Conservation (phyloP, 1,140 invertebrate species). For the Drosophila parabipectinata region DNA sequence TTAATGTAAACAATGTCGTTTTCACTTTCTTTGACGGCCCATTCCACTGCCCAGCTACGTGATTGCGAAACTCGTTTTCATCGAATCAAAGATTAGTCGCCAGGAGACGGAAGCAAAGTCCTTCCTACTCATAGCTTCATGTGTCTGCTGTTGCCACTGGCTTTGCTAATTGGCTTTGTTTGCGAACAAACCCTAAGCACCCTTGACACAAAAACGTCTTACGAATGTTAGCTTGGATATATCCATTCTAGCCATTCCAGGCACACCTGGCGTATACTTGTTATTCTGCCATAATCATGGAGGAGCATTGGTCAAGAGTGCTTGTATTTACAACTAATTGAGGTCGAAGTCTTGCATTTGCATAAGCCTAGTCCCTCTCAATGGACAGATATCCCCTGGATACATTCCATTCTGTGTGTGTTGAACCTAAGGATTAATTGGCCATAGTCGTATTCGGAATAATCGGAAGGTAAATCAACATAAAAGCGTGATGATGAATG, state of each 20-base stretch:
- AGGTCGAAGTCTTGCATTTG: slow-evolving; percentile 40
- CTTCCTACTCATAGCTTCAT: slow-evolving; percentile 22
- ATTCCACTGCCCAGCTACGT: slow-evolving; percentile 37
- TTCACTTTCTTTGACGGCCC: background rate
- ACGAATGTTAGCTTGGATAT: slow-evolving; percentile 9
- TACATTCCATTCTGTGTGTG: slow-evolving; percentile 11
- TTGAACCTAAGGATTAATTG: slow-evolving; percentile 42
- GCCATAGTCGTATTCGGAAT: background rate
- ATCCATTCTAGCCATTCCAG: slow-evolving; percentile 1
- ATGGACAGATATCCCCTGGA: slow-evolving; percentile 9
- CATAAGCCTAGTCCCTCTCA: slow-evolving; percentile 14
- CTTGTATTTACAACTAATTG: slow-evolving; percentile 64
- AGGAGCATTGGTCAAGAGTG: slow-evolving; percentile 26
- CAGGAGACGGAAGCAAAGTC: slow-evolving; percentile 15
- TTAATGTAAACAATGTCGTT: background rate
- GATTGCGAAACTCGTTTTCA: slow-evolving; percentile 34
- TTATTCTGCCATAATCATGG: slow-evolving; percentile 51
- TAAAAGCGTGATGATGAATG: slow-evolving; percentile 6
- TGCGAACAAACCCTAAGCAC: slow-evolving; percentile 22
- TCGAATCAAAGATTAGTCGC: slow-evolving; percentile 36
- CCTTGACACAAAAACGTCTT: slow-evolving; percentile 39
- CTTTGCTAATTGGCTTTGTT: slow-evolving; percentile 64
- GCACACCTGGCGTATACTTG: slow-evolving; percentile 61
- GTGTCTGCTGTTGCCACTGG: slow-evolving; percentile 47
- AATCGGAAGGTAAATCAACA: background rate